These are phyloP conservation scores for Saxicola maurus DNA, from an alignment of 2,797 vertebrate species.

Conservation along the genomic window DNA sequence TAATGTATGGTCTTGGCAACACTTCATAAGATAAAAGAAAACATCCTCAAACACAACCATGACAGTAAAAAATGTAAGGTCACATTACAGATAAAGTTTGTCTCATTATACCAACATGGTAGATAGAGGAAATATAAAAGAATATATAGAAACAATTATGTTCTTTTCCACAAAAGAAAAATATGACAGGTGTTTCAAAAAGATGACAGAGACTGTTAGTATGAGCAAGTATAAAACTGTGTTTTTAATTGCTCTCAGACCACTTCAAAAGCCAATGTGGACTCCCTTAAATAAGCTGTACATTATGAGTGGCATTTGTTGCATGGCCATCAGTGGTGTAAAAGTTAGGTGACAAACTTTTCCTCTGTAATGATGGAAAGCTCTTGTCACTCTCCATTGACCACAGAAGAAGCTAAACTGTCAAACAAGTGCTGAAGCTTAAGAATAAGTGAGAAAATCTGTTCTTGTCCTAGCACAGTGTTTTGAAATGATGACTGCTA, in stretches of 20 bases:
- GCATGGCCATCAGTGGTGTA: neutral
- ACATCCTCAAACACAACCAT: neutral
- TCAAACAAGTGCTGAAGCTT: neutral
- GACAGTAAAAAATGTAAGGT: neutral
- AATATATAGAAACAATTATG: neutral
- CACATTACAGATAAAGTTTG: neutral
- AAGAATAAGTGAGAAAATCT: neutral
- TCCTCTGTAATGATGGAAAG: neutral
- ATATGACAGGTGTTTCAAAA: neutral
- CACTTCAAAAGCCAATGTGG: neutral
- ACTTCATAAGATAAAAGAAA: neutral
- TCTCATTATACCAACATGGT: neutral
- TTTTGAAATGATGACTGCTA: neutral
- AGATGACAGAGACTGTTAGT: neutral
- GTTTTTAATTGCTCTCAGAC: neutral
- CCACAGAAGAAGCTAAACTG: neutral
- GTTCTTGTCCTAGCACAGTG: neutral
- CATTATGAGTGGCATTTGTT: fast-evolving
- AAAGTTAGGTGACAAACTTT: neutral
- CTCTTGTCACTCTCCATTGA: neutral
- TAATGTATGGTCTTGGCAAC: neutral
- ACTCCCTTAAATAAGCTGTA: neutral
- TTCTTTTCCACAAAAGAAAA: neutral
- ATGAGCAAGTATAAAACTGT: neutral
- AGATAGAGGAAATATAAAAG: neutral